Evolutionary conservation across 2,113 vertebrate species (phyloP), one percentile per base, ranked within the genome.

Genomic region (Nicator chloris): DNA sequence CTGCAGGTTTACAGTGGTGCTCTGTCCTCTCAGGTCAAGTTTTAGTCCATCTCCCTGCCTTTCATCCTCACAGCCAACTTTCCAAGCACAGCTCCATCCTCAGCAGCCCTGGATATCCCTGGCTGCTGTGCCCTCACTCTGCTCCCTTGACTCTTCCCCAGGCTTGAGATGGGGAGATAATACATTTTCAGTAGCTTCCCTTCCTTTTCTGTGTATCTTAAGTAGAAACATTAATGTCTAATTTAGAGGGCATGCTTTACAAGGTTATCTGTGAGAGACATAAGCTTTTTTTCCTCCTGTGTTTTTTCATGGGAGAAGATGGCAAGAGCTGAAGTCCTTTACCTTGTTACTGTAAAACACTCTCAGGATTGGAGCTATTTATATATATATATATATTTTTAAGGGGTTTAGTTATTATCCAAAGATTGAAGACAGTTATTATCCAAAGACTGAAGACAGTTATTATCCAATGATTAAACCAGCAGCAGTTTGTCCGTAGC

Each of bases 61-160:
- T 0, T 14, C 70, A 4, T 40, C 54, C 45, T 30, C 39, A 18
- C 42, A 23, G 72, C 42, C 79, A 73, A 28, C 44, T 51, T 54
- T 39, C 44, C 4, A 9, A 81, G 68, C 51, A 14, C 4, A 3
- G 47, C 26, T 61, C 63, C 49, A 37, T 35, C 88, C 66, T 56
- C 50, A 21, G 66, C 42, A 53, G 47, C 23, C 28, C 47, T 3
- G 1, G 37, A 3, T 11, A 8, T 26, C 23, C 0, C 45, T 3
- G 24, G 14, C 49, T 72, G 59, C 83, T 18, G 16, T 45, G 49
- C 33, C 42, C n/a, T 59, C 33, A 42, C 64, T 49, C 82, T 68
- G 57, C 59, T 81, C 44, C 33, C 63, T 35, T 23, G 8, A 6
- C 54, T 15, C 4, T 21, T 70, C 42, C 42, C 81, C 50, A 80